A percentile compares a stretch with the other conserved stretches of the same genome.
These are phyloP conservation scores for Sphaerophoria taeniata DNA, from an alignment of 2,888 invertebrate genomes.

Conservation along the genomic window DNA sequence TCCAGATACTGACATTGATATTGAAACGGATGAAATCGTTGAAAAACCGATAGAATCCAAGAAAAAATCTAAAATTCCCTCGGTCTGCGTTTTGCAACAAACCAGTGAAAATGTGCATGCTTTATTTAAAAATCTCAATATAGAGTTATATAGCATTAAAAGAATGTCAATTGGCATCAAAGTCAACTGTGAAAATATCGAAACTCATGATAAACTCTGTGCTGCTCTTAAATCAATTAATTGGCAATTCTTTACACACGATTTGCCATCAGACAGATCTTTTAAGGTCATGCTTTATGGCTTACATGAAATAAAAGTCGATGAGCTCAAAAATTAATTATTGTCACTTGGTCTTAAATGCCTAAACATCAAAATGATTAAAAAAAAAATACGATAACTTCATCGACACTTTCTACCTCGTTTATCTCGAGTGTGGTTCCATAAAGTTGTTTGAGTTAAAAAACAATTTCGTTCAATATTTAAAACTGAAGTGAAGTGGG, in stretches of 20 bases:
- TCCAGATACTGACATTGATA: constrained; percentile 10
- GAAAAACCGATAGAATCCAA: not conserved
- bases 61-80: constrained; percentile 14
- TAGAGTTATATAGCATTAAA: not conserved
- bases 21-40: constrained; percentile 6
- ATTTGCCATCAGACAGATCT: constrained; percentile 5
- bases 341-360: not conserved
- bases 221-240: not conserved
- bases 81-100: not conserved
- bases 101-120: not conserved
- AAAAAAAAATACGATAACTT: constrained; percentile 5
- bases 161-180: constrained; percentile 3
- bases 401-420: not conserved
- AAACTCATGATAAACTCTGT: not conserved
- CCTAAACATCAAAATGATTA: not conserved
- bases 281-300: constrained; percentile 17
- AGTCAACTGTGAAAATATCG: not conserved
- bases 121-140: not conserved
- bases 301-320: not conserved
- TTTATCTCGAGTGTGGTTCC: constrained; percentile 1
- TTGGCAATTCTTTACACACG: constrained; percentile 13
- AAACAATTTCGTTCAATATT: not conserved
- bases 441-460: constrained; percentile 13
- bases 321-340: not conserved
- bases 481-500: constrained; percentile 4